A percentile compares a stretch with the other conserved stretches of the same genome.
Conservation (phyloP, 1,140 invertebrate species). For the Hermetia illucens region DNA sequence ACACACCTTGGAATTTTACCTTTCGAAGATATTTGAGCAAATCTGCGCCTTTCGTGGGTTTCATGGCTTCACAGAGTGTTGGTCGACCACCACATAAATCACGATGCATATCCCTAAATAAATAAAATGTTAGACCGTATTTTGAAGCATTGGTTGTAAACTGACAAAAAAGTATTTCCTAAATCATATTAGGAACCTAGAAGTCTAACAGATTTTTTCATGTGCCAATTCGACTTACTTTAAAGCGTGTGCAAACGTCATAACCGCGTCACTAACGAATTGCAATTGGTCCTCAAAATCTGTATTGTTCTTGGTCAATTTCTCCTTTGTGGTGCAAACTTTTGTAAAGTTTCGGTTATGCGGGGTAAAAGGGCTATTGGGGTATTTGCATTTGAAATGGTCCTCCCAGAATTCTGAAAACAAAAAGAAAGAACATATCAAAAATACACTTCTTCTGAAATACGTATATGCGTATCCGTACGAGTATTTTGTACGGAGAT, state of each 20-base stretch:
- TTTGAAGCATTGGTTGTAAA: too few relatives aligned
- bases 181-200: too few relatives aligned
- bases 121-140: constrained; percentile 1
- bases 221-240: constrained; percentile 47
- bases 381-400: constrained; percentile 73
- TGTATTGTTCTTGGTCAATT: constrained; percentile 55
- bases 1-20: constrained; percentile 72
- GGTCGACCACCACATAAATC: constrained; percentile 54
- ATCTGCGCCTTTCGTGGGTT: constrained; percentile 69
- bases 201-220: too few relatives aligned
- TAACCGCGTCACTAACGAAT: constrained; percentile 83
- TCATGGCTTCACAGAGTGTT: constrained; percentile 76
- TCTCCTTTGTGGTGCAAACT: constrained; percentile 54
- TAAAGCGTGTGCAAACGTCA: constrained; percentile 81
- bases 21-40: constrained; percentile 69
- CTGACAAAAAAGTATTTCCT: too few relatives aligned
- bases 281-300: constrained; percentile 81
- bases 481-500: too few relatives aligned
- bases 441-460: constrained; percentile 2
- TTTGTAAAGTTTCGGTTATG: constrained; percentile 62
- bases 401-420: constrained; percentile 85
- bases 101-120: constrained; percentile 63
- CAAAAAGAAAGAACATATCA: constrained; percentile 10
- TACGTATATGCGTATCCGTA: too few relatives aligned
- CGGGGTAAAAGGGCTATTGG: constrained; percentile 58